Evolutionary conservation across 2,888 invertebrate genomes (phyloP).

Genomic region (Morinoia aosen): DNA sequence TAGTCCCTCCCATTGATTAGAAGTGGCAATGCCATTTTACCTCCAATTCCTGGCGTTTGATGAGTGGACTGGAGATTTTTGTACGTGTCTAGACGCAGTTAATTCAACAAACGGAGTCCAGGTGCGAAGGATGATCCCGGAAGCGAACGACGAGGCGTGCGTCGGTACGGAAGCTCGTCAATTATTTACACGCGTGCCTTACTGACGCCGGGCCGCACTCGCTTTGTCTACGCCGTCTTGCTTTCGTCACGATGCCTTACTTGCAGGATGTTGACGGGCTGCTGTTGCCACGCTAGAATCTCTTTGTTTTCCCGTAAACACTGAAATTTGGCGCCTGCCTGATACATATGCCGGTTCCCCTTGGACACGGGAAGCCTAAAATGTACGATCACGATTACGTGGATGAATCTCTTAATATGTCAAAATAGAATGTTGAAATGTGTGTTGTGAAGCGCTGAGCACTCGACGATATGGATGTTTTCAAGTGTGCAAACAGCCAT

Average conservation of each 20-base stretch:
- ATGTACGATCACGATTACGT: background rate
- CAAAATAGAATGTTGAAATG: too few species aligned
- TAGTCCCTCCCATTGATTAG: background rate
- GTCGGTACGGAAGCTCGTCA: background rate
- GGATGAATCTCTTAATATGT: too few species aligned
- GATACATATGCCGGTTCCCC: background rate
- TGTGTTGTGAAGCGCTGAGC: too few species aligned
- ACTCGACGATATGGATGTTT: too few species aligned
- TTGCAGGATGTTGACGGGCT: background rate
- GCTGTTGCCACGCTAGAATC: background rate
- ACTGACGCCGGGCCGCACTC: background rate
- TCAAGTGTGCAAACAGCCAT: too few species aligned
- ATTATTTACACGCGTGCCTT: constrained; percentile 4
- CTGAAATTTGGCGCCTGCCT: background rate
- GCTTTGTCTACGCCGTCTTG: background rate
- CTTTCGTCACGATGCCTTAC: constrained; percentile 21
- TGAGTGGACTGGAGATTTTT: background rate
- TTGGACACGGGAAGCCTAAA: background rate
- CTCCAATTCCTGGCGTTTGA: background rate
- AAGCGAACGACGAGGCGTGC: background rate
- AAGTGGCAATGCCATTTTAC: background rate
- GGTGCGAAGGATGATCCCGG: constrained; percentile 7
- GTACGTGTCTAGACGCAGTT: background rate
- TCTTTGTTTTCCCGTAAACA: background rate
- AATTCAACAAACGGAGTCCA: background rate